Evolutionary conservation across 2,888 invertebrate genomes (phyloP).

Genomic region (Apoda limacodes): DNA sequence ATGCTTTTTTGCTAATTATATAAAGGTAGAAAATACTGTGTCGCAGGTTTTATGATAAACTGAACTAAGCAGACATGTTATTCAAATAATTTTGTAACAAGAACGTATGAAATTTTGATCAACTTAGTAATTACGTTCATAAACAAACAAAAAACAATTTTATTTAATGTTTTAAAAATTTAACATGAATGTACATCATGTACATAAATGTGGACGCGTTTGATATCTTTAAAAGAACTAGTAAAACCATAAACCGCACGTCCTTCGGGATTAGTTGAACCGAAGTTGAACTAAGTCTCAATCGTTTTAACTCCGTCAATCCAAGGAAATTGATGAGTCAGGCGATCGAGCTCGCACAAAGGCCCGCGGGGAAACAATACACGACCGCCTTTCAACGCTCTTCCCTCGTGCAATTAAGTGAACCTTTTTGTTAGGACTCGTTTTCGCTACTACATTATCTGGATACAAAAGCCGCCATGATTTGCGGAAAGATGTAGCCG

Average conservation of each 20-base stretch:
- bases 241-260: conserved; percentile 18
- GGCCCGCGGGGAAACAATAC: conserved; percentile 57
- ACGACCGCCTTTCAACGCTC: conserved; percentile 45
- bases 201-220: too few relatives aligned
- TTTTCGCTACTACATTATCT: conserved; percentile 60
- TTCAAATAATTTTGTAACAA: background rate
- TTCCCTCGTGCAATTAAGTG: conserved; percentile 62
- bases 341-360: conserved; percentile 44
- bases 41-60: too few relatives aligned
- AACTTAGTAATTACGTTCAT: too few relatives aligned
- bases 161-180: too few relatives aligned
- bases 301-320: conserved; percentile 43
- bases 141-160: too few relatives aligned
- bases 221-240: conserved; percentile 23
- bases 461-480: conserved; percentile 60
- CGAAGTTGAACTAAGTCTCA: conserved; percentile 37
- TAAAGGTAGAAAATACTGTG: too few relatives aligned
- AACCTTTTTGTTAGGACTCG: conserved; percentile 56
- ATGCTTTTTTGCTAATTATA: too few relatives aligned
- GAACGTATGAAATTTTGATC: too few relatives aligned
- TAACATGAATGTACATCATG: too few relatives aligned
- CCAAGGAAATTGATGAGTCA: conserved; percentile 61
- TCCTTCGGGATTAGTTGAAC: conserved; percentile 27
- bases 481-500: conserved; percentile 51
- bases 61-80: too few relatives aligned